A percentile compares a stretch with the other conserved stretches of the same genome.
Conservation (phyloP, 2,113 vertebrate genomes). For the Muntiacus reevesi region DNA sequence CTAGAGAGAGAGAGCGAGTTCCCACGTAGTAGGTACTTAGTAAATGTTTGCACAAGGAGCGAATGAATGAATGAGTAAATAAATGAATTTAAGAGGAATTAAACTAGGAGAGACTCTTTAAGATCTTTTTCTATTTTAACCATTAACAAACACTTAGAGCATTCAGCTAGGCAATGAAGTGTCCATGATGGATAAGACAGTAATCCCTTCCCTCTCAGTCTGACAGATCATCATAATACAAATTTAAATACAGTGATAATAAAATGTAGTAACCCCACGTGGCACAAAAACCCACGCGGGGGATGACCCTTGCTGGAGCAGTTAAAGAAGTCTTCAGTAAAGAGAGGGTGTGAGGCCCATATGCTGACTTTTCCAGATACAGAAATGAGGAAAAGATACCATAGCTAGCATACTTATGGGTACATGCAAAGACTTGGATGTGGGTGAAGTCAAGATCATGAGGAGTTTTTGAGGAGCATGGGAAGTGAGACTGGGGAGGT, state of each 20-base stretch:
- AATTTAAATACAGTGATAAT: constrained; percentile 19
- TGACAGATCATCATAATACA: not conserved
- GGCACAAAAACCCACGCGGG: not conserved
- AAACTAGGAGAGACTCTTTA: constrained; percentile 24
- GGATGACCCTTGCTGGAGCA: not conserved
- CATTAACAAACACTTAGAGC: constrained; percentile 18
- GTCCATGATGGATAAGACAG: not conserved
- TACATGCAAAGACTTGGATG: not conserved
- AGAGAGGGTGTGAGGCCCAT: not conserved
- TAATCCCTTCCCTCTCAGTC: not conserved
- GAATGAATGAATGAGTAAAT: constrained; percentile 10
- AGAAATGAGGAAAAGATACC: not conserved
- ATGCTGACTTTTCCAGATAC: rapidly evolving
- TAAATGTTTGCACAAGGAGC: constrained; percentile 30
- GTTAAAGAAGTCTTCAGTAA: not conserved
- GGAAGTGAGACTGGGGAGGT: not conserved
- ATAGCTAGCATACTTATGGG: rapidly evolving
- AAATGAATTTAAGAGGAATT: constrained; percentile 44
- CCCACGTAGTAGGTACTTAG: constrained; percentile 56
- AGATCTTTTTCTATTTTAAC: constrained; percentile 39
- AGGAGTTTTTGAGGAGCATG: rapidly evolving
- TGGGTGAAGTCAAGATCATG: not conserved
- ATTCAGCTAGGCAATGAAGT: not conserved
- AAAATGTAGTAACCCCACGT: not conserved
- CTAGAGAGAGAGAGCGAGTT: not conserved